Percentiles rank a stretch among this genome's conserved stretches.
These are phyloP conservation scores for Melanchra persicariae DNA, from an alignment of 2,888 invertebrate species.

Conservation along the genomic window DNA sequence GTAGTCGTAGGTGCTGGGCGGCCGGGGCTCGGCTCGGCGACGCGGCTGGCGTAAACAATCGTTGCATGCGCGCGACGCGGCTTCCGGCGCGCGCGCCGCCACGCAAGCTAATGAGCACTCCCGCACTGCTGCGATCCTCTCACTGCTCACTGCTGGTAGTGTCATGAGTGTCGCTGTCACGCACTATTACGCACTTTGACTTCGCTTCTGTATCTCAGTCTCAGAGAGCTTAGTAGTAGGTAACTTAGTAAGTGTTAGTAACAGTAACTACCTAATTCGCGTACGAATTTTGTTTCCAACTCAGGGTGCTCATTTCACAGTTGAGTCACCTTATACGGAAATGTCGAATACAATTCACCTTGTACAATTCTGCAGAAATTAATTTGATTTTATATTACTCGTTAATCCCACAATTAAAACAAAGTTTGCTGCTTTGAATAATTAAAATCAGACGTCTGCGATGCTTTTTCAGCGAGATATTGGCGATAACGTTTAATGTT, in stretches of 20 bases:
- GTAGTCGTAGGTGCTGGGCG: constrained; percentile 23
- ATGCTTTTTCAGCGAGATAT: too few species aligned
- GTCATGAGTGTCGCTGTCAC: not conserved
- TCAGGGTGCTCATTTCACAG: not conserved
- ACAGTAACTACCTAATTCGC: too few species aligned
- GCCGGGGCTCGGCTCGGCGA: constrained; percentile 20
- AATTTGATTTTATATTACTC: not conserved
- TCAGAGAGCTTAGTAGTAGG: not conserved
- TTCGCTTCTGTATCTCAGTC: not conserved
- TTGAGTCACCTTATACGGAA: not conserved
- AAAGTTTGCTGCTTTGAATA: too few species aligned
- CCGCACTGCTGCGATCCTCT: constrained; percentile 1
- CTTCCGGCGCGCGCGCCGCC: constrained; percentile 50
- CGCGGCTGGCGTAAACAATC: constrained; percentile 57
- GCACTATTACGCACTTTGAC: not conserved
- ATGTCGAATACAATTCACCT: not conserved
- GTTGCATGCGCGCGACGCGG: constrained; percentile 36
- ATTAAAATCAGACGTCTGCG: too few species aligned
- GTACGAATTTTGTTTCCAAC: not conserved
- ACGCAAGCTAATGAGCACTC: constrained; percentile 45
- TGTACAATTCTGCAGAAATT: not conserved
- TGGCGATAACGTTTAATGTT: too few species aligned
- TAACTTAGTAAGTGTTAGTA: too few species aligned
- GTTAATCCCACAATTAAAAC: too few species aligned
- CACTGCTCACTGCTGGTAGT: not conserved